These are phyloP conservation scores for Aquatica leii DNA, from an alignment of 2,888 invertebrate species.

Conservation along the genomic window DNA sequence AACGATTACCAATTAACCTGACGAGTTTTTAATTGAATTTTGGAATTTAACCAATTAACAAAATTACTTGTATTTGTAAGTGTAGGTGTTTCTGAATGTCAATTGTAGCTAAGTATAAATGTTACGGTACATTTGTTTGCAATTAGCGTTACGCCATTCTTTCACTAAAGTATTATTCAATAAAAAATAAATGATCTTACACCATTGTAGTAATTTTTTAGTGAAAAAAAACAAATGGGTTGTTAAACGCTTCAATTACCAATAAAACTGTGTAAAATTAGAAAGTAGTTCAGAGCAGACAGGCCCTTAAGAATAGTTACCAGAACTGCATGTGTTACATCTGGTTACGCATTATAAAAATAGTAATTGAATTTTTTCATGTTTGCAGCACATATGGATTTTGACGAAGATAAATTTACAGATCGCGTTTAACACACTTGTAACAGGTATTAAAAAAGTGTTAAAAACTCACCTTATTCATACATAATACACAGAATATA, in stretches of 20 bases:
- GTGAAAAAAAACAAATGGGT: too few relatives aligned
- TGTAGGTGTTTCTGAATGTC: too few relatives aligned
- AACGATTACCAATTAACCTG: too few relatives aligned
- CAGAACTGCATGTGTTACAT: slow-evolving; percentile 29
- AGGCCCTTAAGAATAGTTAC: slow-evolving; percentile 23
- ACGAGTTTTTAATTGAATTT: too few relatives aligned
- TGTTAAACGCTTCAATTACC: not conserved
- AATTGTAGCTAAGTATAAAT: too few relatives aligned
- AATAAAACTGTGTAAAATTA: slow-evolving; percentile 18
- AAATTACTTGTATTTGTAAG: too few relatives aligned
- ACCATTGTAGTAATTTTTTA: too few relatives aligned
- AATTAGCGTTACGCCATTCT: too few relatives aligned
- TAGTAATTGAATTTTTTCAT: slow-evolving; percentile 23
- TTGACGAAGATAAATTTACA: slow-evolving; percentile 10
- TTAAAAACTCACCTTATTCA: slow-evolving; percentile 37
- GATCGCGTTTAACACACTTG: slow-evolving; percentile 36
- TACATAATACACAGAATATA: slow-evolving; percentile 28
- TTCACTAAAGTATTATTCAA: too few relatives aligned
- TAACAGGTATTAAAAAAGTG: not conserved
- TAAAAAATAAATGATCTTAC: too few relatives aligned
- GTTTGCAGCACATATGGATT: slow-evolving; percentile 32
- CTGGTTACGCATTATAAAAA: slow-evolving; percentile 29
- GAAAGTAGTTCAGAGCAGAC: slow-evolving; percentile 28
- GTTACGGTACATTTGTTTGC: too few relatives aligned
- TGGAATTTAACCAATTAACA: too few relatives aligned